A percentile compares a stretch with the other conserved stretches of the same genome.
phyloP scores from a whole-genome alignment of 2,113 vertebrate species.

The zebrafish (Danio rerio) region GRCz12tu NC_133182.1:79470001-79470500 shows the following conservation, averaged over 20 bases:
- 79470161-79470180: conserved; percentile 30
- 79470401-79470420: not conserved
- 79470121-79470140: not conserved
- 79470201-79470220: conserved; percentile 57
- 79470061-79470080: conserved; percentile 30
- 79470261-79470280: conserved; percentile 48
- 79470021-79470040: conserved; percentile 69
- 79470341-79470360: conserved; percentile 11
- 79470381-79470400: not conserved
- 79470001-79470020: conserved; percentile 76
- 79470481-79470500: conserved; percentile 68
- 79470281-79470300: conserved; percentile 39
- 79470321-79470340: conserved; percentile 11
- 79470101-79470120: conserved; percentile 20
- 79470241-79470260: conserved; percentile 61
- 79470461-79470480: conserved; percentile 37
- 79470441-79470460: conserved; percentile 12
- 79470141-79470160: conserved; percentile 11
- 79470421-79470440: not conserved
- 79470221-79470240: conserved; percentile 72
- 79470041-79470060: conserved; percentile 54
- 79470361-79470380: not conserved
- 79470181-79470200: conserved; percentile 61
- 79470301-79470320: conserved; percentile 13
- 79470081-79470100: conserved; percentile 27